Percentiles rank a stretch among this genome's conserved stretches.
Conservation (phyloP, 2,113 vertebrate genomes). For the Fulica atra region DNA sequence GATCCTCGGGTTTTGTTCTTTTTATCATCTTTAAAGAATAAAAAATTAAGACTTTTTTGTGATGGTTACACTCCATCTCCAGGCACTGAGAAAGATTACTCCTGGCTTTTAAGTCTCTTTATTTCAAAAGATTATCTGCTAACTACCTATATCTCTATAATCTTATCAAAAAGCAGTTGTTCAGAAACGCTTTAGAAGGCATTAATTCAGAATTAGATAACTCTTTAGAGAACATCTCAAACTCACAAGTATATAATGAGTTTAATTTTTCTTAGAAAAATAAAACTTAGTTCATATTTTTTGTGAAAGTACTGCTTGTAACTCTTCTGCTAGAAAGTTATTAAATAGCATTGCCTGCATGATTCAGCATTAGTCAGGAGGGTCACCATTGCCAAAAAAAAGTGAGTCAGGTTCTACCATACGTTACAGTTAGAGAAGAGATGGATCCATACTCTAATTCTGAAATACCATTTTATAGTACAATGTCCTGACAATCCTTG, state of each 20-base stretch:
- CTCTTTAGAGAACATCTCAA: not conserved
- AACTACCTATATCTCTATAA: not conserved
- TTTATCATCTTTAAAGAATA: not conserved
- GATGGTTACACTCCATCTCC: not conserved
- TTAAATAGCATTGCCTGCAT: not conserved
- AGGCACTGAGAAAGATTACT: not conserved
- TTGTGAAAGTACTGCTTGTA: not conserved
- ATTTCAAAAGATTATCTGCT: slow-evolving; percentile 14
- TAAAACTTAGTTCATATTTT: not conserved
- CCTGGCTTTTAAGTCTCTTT: not conserved
- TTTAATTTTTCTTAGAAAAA: not conserved
- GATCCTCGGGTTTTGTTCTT: not conserved
- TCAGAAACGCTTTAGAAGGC: slow-evolving; percentile 13
- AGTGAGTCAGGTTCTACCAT: not conserved
- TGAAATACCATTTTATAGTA: not conserved
- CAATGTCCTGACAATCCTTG: not conserved
- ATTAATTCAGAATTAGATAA: slow-evolving; percentile 5
- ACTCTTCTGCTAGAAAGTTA: not conserved
- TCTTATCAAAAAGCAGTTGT: slow-evolving; percentile 6
- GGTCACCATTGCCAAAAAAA: not conserved
- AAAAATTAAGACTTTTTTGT: not conserved
- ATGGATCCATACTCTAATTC: not conserved
- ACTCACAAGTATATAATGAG: not conserved
- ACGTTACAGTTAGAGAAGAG: not conserved
- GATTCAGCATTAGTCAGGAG: slow-evolving; percentile 23